Evolutionary conservation across 2,888 invertebrate genomes (phyloP).

Genomic region (Drosophila austrosaltans): DNA sequence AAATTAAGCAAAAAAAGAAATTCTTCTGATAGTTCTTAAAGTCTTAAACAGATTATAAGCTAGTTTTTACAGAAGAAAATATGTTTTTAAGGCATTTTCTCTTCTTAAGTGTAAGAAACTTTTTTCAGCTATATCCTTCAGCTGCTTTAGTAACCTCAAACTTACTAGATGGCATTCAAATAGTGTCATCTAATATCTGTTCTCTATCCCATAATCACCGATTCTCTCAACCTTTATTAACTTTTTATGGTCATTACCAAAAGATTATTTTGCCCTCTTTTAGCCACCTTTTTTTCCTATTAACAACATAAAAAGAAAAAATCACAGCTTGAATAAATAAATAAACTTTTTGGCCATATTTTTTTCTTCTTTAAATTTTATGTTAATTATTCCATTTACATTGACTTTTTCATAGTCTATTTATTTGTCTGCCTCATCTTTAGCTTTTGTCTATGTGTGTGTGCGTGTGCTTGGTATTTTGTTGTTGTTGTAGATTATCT

Average conservation of each 20-base stretch:
- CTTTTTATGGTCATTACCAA: background rate
- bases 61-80: too few relatives aligned
- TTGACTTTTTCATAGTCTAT: constrained; percentile 7
- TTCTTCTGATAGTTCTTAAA: too few relatives aligned
- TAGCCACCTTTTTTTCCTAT: background rate
- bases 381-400: background rate
- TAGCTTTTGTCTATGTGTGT: background rate
- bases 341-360: background rate
- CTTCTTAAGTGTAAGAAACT: too few relatives aligned
- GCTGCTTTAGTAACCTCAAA: too few relatives aligned
- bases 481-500: constrained; percentile 16
- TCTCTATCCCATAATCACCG: background rate
- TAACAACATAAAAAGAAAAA: background rate
- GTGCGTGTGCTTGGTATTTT: background rate
- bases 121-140: too few relatives aligned
- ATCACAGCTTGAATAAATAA: background rate
- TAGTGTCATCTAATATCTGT: too few relatives aligned
- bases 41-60: too few relatives aligned
- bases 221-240: background rate
- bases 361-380: background rate
- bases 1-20: too few relatives aligned
- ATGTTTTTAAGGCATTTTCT: too few relatives aligned
- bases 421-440: constrained; percentile 2
- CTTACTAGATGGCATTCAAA: too few relatives aligned
- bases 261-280: background rate